Conservation (phyloP, 2,888 invertebrate species). For the Hipparchia sbordonii region DNA sequence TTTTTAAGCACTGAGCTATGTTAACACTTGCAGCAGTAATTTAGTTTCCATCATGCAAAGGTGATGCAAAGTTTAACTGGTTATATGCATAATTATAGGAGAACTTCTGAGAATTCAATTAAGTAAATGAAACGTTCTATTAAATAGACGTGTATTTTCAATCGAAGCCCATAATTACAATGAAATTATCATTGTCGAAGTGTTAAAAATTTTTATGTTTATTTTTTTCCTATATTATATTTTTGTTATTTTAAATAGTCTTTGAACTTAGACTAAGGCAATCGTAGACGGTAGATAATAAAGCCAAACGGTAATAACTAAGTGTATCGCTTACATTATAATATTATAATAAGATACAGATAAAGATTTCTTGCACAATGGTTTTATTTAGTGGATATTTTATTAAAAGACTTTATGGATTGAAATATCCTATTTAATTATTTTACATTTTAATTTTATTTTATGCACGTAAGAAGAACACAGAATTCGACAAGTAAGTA, state of each 20-base stretch:
- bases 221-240: neutral
- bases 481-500: too few relatives aligned
- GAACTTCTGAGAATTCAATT: constrained; percentile 28
- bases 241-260: too few relatives aligned
- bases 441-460: too few relatives aligned
- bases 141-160: neutral
- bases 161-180: neutral
- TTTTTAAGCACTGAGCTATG: constrained; percentile 18
- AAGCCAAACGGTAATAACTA: too few relatives aligned
- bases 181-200: neutral
- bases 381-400: too few relatives aligned
- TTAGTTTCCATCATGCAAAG: constrained; percentile 30
- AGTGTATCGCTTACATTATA: too few relatives aligned
- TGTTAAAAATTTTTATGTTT: neutral
- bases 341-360: too few relatives aligned
- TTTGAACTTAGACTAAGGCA: neutral
- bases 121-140: constrained; percentile 15
- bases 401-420: too few relatives aligned
- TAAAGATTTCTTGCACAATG: too few relatives aligned
- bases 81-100: constrained; percentile 11
- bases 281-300: neutral
- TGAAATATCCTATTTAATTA: too few relatives aligned
- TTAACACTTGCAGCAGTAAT: constrained; percentile 30
- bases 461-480: too few relatives aligned
- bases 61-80: constrained; percentile 29